phyloP scores from a whole-genome alignment of 2,113 vertebrate genomes.

The Hyperopisus bebe region DNA sequence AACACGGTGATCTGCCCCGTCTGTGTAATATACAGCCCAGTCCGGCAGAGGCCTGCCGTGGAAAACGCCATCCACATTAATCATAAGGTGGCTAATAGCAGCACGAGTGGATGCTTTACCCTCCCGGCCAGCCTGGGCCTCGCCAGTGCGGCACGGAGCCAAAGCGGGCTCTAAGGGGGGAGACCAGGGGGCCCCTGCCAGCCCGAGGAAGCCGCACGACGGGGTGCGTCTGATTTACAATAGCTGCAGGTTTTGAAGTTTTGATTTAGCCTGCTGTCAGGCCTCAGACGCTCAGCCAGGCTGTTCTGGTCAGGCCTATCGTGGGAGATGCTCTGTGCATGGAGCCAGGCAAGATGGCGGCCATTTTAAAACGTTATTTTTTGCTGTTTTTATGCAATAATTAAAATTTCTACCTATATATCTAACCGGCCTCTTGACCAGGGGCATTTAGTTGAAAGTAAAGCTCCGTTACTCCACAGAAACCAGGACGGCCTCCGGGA shows the following conservation, averaged over 20 bases:
- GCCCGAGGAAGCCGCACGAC: conserved; percentile 28
- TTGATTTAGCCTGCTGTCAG: conserved; percentile 34
- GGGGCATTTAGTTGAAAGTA: conserved; percentile 24
- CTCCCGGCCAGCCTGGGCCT: neutral
- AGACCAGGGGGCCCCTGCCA: conserved; percentile 3
- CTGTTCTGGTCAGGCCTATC: conserved; percentile 24
- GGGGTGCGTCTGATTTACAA: conserved; percentile 23
- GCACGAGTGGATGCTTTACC: neutral
- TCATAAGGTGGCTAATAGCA: neutral
- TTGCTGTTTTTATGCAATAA: conserved; percentile 14
- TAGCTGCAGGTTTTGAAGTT: conserved; percentile 42
- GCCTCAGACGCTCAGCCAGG: conserved; percentile 45
- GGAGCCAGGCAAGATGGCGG: conserved; percentile 1
- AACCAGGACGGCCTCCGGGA: neutral
- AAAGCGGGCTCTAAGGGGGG: neutral
- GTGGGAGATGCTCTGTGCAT: conserved; percentile 34
- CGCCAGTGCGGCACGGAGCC: neutral
- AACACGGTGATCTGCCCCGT: neutral
- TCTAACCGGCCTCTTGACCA: conserved; percentile 47
- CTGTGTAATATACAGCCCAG: neutral
- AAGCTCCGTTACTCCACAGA: conserved; percentile 39
- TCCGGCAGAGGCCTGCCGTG: neutral
- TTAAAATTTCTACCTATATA: conserved; percentile 48
- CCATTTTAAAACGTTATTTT: neutral
- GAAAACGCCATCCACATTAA: neutral